phyloP scores from a whole-genome alignment of 2,797 vertebrate species.

The Melanotaenia nigrans region DNA sequence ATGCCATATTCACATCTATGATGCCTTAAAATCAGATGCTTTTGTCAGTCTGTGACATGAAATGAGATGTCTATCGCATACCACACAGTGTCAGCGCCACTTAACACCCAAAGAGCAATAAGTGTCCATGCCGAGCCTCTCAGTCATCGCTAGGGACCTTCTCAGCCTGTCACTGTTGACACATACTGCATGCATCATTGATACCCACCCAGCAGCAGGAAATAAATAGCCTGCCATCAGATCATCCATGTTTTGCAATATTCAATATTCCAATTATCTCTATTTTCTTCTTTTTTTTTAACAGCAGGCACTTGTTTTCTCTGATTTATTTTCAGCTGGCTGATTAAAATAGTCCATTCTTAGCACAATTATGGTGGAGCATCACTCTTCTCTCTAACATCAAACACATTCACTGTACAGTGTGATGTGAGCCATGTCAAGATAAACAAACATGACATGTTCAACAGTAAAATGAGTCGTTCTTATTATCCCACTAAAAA shows the following conservation, averaged over 20 bases:
- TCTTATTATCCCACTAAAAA: slow-evolving; percentile 72
- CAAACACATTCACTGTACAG: slow-evolving; percentile 50
- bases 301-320: slow-evolving; percentile 42
- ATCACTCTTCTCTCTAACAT: slow-evolving; percentile 59
- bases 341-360: slow-evolving; percentile 68
- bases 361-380: slow-evolving; percentile 65
- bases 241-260: slow-evolving; percentile 46
- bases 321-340: slow-evolving; percentile 55
- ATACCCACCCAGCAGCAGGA: slow-evolving; percentile 41
- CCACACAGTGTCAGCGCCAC: slow-evolving; percentile 36
- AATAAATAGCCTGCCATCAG: slow-evolving; percentile 62
- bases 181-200: slow-evolving; percentile 57
- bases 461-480: slow-evolving; percentile 70
- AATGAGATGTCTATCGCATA: slow-evolving; percentile 50
- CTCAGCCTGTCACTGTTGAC: slow-evolving; percentile 58
- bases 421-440: slow-evolving; percentile 62
- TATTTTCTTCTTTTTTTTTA: slow-evolving; percentile 2
- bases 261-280: slow-evolving; percentile 55
- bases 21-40: slow-evolving; percentile 5
- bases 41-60: slow-evolving; percentile 34
- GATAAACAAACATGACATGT: slow-evolving; percentile 79
- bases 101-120: slow-evolving; percentile 53
- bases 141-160: slow-evolving; percentile 51
- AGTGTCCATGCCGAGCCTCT: slow-evolving; percentile 45
- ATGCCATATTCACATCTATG: neutral